Evolutionary conservation across 1,140 invertebrate species (phyloP), one percentile per base, ranked within the genome.

Genomic region (Cecropterus lyciades): DNA sequence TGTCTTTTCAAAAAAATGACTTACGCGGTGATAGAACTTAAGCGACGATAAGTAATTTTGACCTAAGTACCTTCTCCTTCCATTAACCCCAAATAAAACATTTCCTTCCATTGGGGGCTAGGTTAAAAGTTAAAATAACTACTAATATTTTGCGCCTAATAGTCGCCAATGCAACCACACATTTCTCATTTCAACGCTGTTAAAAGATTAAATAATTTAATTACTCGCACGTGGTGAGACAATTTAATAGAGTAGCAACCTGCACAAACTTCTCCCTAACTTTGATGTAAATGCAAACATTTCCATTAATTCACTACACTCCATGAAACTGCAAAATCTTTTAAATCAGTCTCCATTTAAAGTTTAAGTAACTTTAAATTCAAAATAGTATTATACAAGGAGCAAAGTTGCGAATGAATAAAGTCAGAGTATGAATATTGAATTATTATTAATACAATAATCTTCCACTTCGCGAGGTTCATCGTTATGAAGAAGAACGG

Each of bases 331-430:
- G 56, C 56, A 59, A 48, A 49, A 60, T 60, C 57, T 49, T 60
- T 60, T 60, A 60, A 60, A 60, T 60, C 57, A 37, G 57, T 60
- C 45, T 49, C 57, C 57, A 60, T 60, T 60, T 60, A 60, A 60
- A 60, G 57, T 60, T 48, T 60, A 15, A 16, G 43, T 48, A 60
- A 60, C 45, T 60, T 59, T 59, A 59, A 59, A 59, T 59, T 59
- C 56, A 59, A 59, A 59, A 59, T 59, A 59, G 40, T 20, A 59
- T 59, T 59, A 59, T 46, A 46, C 42, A 30, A 59, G 56, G n/a
- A n/a, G n/a, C 42, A 10, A 46, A 46, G 56, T 59, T 59, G 42
- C 11, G 13, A 45, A 20, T 46, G 56, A 59, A 46, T 46, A 59
- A 59, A 46, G 42, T 42, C 11, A 27, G 56, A 14, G 42, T 24